These are phyloP conservation scores for Phaenicophaeus curvirostris DNA, from an alignment of 2,797 vertebrate species.

Conservation along the genomic window DNA sequence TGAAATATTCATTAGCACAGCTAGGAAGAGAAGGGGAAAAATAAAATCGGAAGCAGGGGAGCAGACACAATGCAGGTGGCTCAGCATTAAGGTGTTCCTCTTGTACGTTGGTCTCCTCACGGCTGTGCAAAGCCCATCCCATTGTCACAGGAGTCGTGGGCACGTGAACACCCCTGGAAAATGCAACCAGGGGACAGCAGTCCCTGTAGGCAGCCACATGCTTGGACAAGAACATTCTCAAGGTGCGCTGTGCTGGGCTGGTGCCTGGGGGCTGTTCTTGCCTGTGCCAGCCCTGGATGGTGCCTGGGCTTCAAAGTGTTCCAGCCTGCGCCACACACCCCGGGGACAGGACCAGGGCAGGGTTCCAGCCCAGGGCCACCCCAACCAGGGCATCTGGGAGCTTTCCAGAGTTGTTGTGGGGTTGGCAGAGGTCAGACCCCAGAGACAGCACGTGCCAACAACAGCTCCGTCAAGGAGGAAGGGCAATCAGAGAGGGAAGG, in stretches of 20 bases:
- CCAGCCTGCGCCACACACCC: neutral
- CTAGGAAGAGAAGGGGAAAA: neutral
- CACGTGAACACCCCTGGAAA: neutral
- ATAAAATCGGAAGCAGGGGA: neutral
- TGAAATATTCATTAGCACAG: slow-evolving; percentile 55
- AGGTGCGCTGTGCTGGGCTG: neutral
- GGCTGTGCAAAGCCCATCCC: neutral
- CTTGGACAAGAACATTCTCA: neutral
- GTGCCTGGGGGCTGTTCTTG: neutral
- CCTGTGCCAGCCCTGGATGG: neutral
- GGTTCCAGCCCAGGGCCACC: neutral
- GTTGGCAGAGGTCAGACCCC: neutral
- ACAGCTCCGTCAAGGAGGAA: neutral
- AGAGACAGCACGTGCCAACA: neutral
- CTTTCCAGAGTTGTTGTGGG: neutral
- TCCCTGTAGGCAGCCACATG: neutral
- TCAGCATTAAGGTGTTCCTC: neutral
- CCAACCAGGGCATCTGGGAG: neutral
- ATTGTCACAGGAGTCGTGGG: accelerated
- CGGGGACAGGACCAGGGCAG: neutral
- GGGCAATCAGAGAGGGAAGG: neutral
- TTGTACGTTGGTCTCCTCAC: neutral
- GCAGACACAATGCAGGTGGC: neutral
- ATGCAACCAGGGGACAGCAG: neutral
- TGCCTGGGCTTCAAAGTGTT: neutral